Percentiles rank a stretch among this genome's conserved stretches.
Evolutionary conservation across 2,797 vertebrate genomes (phyloP).

Genomic region (Acipenser ruthenus): DNA sequence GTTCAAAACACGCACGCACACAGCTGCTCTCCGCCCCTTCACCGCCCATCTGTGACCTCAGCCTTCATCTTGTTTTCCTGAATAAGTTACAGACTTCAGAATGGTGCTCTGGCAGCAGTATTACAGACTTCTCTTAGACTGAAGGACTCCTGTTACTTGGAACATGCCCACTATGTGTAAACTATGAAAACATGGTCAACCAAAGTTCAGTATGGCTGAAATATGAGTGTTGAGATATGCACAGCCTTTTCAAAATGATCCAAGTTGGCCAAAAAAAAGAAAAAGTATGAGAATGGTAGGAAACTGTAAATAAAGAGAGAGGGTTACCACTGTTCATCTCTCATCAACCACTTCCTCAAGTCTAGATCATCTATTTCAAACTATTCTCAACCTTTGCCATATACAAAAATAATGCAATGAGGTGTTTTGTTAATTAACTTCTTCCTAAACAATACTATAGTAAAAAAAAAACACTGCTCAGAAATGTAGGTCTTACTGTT

Average conservation of each 20-base stretch:
- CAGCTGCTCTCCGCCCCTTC: slow-evolving; percentile 1
- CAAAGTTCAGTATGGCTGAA: slow-evolving; percentile 16
- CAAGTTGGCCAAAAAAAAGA: slow-evolving; percentile 1
- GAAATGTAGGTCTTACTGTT: too few relatives aligned
- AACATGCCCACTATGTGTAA: slow-evolving; percentile 13
- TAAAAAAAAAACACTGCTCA: too few relatives aligned
- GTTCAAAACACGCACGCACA: neutral
- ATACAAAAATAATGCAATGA: too few relatives aligned
- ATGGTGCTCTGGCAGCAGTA: neutral
- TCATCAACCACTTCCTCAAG: too few relatives aligned
- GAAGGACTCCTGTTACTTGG: neutral
- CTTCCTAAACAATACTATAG: too few relatives aligned
- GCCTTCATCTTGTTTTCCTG: slow-evolving; percentile 7
- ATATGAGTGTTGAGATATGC: slow-evolving; percentile 11
- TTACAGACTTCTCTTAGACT: slow-evolving; percentile 8
- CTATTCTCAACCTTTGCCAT: too few relatives aligned
- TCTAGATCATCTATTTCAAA: too few relatives aligned
- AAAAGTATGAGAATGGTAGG: too few relatives aligned
- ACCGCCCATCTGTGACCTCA: slow-evolving; percentile 12
- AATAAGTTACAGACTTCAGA: neutral
- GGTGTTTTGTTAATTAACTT: too few relatives aligned
- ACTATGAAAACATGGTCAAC: slow-evolving; percentile 17
- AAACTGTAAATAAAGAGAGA: too few relatives aligned
- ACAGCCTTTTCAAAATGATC: slow-evolving; percentile 1
- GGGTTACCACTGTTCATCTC: neutral